A percentile compares a stretch with the other conserved stretches of the same genome.
phyloP scores from a whole-genome alignment of 2,888 invertebrate species.

The Polietes domitor region DNA sequence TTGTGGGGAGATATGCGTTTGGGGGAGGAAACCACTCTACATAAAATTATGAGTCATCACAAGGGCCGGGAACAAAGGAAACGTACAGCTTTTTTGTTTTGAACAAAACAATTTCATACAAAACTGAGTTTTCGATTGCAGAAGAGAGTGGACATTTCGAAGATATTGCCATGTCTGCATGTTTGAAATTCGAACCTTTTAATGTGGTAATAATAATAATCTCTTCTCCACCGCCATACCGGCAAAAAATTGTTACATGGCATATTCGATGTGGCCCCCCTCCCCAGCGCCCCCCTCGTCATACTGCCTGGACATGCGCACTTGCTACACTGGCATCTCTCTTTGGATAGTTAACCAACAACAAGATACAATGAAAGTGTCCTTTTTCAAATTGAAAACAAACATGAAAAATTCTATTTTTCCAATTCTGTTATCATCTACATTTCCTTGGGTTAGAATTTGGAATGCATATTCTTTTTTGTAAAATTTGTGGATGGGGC shows the following conservation, averaged over 20 bases:
- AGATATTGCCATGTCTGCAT: not conserved
- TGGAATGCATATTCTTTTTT: too few species aligned
- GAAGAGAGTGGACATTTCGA: constrained; percentile 39
- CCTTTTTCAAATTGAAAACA: constrained; percentile 16
- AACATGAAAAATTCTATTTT: constrained; percentile 3
- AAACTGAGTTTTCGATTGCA: too few species aligned
- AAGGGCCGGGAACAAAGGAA: not conserved
- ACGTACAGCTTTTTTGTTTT: not conserved
- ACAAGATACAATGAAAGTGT: constrained; percentile 45
- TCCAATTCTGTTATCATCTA: not conserved
- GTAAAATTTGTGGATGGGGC: too few species aligned
- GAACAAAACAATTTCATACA: constrained; percentile 1
- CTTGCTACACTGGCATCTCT: not conserved
- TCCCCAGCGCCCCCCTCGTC: not conserved
- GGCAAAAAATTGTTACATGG: constrained; percentile 56
- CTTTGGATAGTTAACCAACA: constrained; percentile 17
- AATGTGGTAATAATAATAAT: not conserved
- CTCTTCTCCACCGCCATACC: not conserved
- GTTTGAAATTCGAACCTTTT: not conserved
- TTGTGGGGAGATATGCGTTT: constrained; percentile 11
- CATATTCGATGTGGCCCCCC: constrained; percentile 28
- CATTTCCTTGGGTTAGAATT: not conserved
- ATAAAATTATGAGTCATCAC: constrained; percentile 32
- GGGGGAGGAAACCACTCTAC: not conserved
- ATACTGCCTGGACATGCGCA: constrained; percentile 56